Base-by-base conservation (phyloP, 2,888 invertebrate genomes). In the Cyclophora albipunctata region DNA sequence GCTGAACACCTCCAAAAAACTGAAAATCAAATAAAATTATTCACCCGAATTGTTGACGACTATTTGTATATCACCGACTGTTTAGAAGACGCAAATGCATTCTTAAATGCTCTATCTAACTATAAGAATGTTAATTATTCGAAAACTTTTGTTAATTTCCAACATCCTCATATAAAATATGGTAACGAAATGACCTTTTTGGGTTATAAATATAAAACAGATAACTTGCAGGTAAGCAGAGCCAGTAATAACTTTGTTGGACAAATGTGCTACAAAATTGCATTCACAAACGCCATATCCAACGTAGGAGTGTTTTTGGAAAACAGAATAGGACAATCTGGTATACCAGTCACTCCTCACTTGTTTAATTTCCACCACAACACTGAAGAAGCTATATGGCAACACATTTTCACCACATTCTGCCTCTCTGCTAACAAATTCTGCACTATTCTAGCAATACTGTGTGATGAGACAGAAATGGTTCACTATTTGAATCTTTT, bases 401-500 rank as follows among this genome's bases (percentile, higher is more conserved):
- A 61, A 3, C 84, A 88, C 57, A 63, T 84, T 51, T 89, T 88
- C 59, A 69, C 73, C 3, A 84, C 86, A n/a, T 75, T 83, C 37
- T 85, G 84, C 61, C 59, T 88, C 20, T 86, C 89, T 20, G 88
- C 88, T 0, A 89, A 89, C 61, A 89, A 87, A 64, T 83, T 89
- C 52, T 89, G 89, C 47, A 84, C 88, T 5, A 84, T 86, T 46
- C 59, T 87, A 47, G 75, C 84, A 4, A 57, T 88, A 46, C 50
- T 81, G n/a, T 82, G 81, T 53, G 62, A 76, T 48, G 71, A 73
- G 40, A 60, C 60, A 20, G 77, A 83, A 42, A 81, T 83, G 69
- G 54, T 59, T 2, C 66, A 66, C 47, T 77, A 77, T 62, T 58
- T 89, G 3, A 46, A 58, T 34, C 45, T 84, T 5, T 89, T 82